Percentiles rank a stretch among this genome's conserved stretches.
phyloP scores from a whole-genome alignment of 2,113 vertebrate species.

The Ceyx cyanopectus region DNA sequence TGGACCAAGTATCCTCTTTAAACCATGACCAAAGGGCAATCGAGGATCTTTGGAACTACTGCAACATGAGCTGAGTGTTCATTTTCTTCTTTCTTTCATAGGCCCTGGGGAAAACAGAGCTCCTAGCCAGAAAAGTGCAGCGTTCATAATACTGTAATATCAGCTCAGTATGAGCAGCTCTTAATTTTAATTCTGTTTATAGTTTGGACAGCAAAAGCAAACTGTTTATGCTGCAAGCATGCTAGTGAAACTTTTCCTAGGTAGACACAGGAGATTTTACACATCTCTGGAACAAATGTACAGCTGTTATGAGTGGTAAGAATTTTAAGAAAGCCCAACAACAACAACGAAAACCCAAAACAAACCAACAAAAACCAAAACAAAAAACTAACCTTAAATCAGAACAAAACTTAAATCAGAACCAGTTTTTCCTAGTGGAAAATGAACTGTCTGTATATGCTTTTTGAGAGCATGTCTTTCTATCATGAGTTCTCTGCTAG shows the following conservation, averaged over 20 bases:
- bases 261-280: neutral
- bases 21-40: neutral
- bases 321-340: neutral
- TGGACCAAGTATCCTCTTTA: neutral
- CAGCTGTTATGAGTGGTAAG: neutral
- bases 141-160: neutral
- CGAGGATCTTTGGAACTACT: neutral
- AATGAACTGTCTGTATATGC: neutral
- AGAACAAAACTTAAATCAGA: neutral
- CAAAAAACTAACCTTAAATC: neutral
- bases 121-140: neutral
- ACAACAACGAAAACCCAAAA: no score
- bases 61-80: neutral
- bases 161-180: neutral
- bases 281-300: neutral
- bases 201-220: neutral
- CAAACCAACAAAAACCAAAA: no score
- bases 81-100: neutral
- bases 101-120: neutral
- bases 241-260: neutral
- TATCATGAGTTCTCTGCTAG: neutral
- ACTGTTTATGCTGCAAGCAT: neutral
- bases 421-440: neutral
- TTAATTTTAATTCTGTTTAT: neutral
- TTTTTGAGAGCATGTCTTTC: neutral